Base-by-base conservation (phyloP, 2,888 invertebrate species). In the Sinopyrophorus schimmeli region DNA sequence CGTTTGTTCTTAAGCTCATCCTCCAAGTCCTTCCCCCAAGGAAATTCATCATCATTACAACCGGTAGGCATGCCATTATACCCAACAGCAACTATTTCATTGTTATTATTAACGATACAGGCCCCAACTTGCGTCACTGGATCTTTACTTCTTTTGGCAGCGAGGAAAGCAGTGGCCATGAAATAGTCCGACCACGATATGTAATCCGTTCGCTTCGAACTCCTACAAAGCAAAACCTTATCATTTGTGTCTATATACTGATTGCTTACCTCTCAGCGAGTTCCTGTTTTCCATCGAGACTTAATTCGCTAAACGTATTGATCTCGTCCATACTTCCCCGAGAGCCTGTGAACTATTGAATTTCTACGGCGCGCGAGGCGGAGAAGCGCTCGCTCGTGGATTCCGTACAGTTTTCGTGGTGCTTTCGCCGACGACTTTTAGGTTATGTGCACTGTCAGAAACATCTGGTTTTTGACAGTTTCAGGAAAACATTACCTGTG, bases 31-130 rank as follows among this genome's bases (percentile, higher is more conserved):
- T 92, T 92, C 1, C 77, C 77, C 98, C 98, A 99, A 0, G 97
- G 92, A 73, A 96, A 89, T 11, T 79, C 76, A 68, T 94, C 89
- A 73, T 98, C 97, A 64, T 75, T 76, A 66, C 96, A 97, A 3
- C 91, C 92, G 47, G 75, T 81, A 0, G 98, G 98, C 87, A 98
- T 92, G 1, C 98, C 97, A 79, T 99, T 99, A 68, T 98, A 99
- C 52, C 98, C 98, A 50, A 94, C 80, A 12, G 92, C 92, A 30
- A 99, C 88, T 63, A 99, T 90, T 71, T 84, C 86, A 28, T 92
- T 91, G 0, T 89, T 84, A 17, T 79, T 71, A 66, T 93, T 91
- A 0, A 96, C 93, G 62, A 98, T 88, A 67, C 96, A 96, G 3
- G 96, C 95, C 3, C 98, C 98, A 10, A 95, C 95, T 80, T 97